Evolutionary conservation across 2,113 vertebrate genomes (phyloP), one percentile per base, ranked within the genome.

Genomic region (Corythornis vintsioides): DNA sequence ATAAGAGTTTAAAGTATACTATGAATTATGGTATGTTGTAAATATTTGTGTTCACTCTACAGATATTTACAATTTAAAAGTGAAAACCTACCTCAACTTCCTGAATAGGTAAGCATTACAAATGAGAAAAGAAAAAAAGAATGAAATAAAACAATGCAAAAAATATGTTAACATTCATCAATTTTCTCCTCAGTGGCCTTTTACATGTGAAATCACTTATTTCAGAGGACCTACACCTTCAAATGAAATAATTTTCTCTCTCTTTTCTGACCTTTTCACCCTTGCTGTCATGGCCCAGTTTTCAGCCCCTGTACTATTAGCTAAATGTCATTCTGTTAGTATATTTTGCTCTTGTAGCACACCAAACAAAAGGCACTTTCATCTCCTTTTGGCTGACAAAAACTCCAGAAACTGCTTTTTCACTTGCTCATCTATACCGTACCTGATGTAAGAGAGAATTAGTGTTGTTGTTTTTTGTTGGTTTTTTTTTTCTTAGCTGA

Each of bases 81-180:
- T 86, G 59, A 94, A 95, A 96, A 98, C 98, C 91, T 98, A 98
- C 98, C 98, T 98, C 98, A 95, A 98, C 98, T 93, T 98, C 98
- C 98, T 98, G 97, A 96, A 83, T 69, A 96, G n/a, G 98, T 60
- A 96, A 97, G 98, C 98, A 94, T 97, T 96, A 97, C 90, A 95
- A 97, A 97, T 95, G 96, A 97, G 94, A 92, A 92, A 94, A 97
- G 97, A 96, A 97, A 97, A 93, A 96, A 97, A 97, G 86, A 96
- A 96, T 97, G 91, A 97, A 92, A 96, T 97, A 96, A 97, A 96
- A 42, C 94, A 94, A 93, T 71, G 90, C 11, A 91, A 95, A 95
- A 97, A 80, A 67, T 77, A 97, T 53, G 55, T 89, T 93, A 86
- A 97, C 94, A 97, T 95, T 95, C 94, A 95, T 52, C 22, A 97